Evolutionary conservation across 2,888 invertebrate genomes (phyloP).

Genomic region (Drosophila infuscata): DNA sequence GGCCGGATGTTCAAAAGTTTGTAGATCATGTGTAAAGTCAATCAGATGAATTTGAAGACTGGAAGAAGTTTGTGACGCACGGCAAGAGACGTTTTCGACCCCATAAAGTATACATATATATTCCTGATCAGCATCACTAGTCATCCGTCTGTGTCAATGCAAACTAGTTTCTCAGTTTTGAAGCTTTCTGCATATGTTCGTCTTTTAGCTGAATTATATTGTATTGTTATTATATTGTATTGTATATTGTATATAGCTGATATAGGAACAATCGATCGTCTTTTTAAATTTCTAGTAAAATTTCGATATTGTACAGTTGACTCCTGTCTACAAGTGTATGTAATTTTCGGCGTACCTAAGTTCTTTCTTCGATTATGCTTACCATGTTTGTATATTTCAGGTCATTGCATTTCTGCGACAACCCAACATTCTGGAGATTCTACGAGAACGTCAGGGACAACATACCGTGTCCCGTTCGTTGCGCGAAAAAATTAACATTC

Average conservation of each 20-base stretch:
- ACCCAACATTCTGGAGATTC: conserved; percentile 96
- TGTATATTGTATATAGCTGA: background rate
- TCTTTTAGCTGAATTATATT: background rate
- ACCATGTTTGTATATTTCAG: conserved; percentile 77
- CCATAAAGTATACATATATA: too few relatives aligned
- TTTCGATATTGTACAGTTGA: background rate
- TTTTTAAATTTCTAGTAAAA: background rate
- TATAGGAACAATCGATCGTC: background rate
- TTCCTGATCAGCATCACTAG: too few relatives aligned
- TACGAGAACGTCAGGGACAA: conserved; percentile 92
- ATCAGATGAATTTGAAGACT: background rate
- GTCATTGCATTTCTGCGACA: conserved; percentile 98
- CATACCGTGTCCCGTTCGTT: conserved; percentile 90
- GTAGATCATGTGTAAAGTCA: background rate
- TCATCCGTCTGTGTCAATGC: too few relatives aligned
- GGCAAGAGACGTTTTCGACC: too few relatives aligned
- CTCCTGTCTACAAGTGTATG: background rate
- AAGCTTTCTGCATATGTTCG: background rate
- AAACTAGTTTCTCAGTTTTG: background rate
- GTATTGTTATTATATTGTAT: too few relatives aligned
- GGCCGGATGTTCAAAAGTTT: background rate
- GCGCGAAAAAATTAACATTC: conserved; percentile 94
- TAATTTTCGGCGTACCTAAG: background rate
- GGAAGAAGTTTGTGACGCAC: too few relatives aligned
- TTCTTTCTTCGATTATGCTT: too few relatives aligned